Evolutionary conservation across 2,113 vertebrate genomes (phyloP).

Genomic region (Polypterus bichir): DNA sequence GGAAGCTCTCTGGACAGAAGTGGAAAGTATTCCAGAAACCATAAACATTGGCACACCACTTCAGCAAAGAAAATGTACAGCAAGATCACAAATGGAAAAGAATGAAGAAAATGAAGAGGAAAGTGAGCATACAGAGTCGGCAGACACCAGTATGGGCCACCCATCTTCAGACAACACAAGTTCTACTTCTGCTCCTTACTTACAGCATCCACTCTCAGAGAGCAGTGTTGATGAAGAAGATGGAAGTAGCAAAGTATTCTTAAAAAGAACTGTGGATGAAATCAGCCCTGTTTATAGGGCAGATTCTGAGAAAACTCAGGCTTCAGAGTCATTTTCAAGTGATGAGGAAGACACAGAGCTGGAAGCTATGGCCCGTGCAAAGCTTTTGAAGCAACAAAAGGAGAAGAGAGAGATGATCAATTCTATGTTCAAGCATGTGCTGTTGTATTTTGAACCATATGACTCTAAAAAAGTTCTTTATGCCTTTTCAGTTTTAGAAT

Average conservation of each 20-base stretch:
- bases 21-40: slow-evolving; percentile 62
- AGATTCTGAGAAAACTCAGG: slow-evolving; percentile 80
- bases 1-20: slow-evolving; percentile 77
- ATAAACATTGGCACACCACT: slow-evolving; percentile 14
- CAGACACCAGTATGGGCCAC: slow-evolving; percentile 66
- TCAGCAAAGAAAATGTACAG: slow-evolving; percentile 25
- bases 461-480: slow-evolving; percentile 72
- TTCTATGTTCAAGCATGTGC: slow-evolving; percentile 74
- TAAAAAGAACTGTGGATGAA: slow-evolving; percentile 1
- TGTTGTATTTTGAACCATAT: slow-evolving; percentile 72
- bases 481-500: slow-evolving; percentile 75
- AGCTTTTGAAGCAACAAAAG: slow-evolving; percentile 61
- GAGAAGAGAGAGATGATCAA: slow-evolving; percentile 65
- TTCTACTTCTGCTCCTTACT: slow-evolving; percentile 59
- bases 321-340: slow-evolving; percentile 82
- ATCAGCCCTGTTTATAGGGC: slow-evolving; percentile 31
- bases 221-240: slow-evolving; percentile 42
- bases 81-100: slow-evolving; percentile 13
- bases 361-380: slow-evolving; percentile 58
- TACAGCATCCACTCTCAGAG: slow-evolving; percentile 26
- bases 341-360: slow-evolving; percentile 86
- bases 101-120: slow-evolving; percentile 30
- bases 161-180: slow-evolving; percentile 72
- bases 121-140: slow-evolving; percentile 84
- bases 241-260: not conserved